Evolutionary conservation across 1,140 invertebrate species (phyloP).

Genomic region (Achatina immaculata): DNA sequence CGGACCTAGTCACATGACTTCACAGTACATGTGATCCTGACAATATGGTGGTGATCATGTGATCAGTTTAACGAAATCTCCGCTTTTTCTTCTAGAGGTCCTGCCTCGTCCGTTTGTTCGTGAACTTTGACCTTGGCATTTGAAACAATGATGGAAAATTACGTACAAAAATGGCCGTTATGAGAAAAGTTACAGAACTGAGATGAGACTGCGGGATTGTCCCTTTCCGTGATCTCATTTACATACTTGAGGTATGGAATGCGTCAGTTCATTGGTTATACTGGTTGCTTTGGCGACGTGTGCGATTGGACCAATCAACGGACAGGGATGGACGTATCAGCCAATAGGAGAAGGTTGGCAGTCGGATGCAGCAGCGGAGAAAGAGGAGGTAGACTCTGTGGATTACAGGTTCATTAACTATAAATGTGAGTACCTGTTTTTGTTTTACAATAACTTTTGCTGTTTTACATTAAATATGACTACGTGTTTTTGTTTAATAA

Average conservation of each 20-base stretch:
- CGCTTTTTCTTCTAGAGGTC: too few species aligned
- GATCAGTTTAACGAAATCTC: too few species aligned
- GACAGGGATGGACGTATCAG: slow-evolving; percentile 29
- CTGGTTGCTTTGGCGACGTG: slow-evolving; percentile 27
- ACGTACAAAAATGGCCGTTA: too few species aligned
- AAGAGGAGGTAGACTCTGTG: background rate
- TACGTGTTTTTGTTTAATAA: too few species aligned
- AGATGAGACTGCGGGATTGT: too few species aligned
- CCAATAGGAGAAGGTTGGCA: slow-evolving; percentile 37
- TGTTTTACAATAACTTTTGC: background rate
- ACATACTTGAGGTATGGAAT: background rate
- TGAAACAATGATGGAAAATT: too few species aligned
- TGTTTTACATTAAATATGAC: background rate
- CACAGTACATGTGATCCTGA: too few species aligned
- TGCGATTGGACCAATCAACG: background rate
- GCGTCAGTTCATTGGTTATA: background rate
- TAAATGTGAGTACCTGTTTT: slow-evolving; percentile 10
- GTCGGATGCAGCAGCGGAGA: background rate
- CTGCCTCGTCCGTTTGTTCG: too few species aligned
- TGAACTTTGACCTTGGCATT: too few species aligned
- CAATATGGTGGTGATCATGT: too few species aligned
- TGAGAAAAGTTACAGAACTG: too few species aligned
- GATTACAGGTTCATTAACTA: slow-evolving; percentile 32
- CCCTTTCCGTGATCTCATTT: slow-evolving; percentile 18
- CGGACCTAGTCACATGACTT: too few species aligned